Base-by-base conservation (phyloP, 2,888 invertebrate genomes). In the Eledona agricola region DNA sequence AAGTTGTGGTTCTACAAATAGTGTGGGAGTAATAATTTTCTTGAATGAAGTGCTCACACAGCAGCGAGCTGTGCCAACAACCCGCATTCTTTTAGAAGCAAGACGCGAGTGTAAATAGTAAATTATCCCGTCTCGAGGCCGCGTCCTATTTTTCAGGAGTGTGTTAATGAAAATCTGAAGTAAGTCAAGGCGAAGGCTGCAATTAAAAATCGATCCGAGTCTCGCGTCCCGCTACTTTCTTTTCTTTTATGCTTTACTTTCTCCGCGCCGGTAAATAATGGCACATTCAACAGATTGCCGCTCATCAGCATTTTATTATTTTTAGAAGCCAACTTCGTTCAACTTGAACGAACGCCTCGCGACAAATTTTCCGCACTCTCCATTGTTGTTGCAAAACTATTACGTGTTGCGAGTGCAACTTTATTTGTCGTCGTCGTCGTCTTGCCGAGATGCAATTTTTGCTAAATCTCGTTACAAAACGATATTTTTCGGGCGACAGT, bases 101-200 rank as follows among this genome's bases (percentile, higher is more conserved):
- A 34, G 31, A 34, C 59, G 64, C 55, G 63, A 62, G 59, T 63
- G 68, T 66, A 66, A 68, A 69, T 69, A 67, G 69, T 66, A 65
- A 70, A 67, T 70, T 66, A 67, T 65, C 64, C 60, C 60, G 62
- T 65, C 66, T 54, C 64, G 63, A 58, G 62, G 60, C 38, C 37
- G 62, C 65, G 66, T 63, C 67, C 67, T 59, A 67, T 69, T 67
- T 67, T 66, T 66, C 65, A 63, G 60, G 22, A 65, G 58, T 59
- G 62, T 62, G 74, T 74, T 76, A 76, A 76, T 76, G 76, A 76
- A 76, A 75, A 74, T 74, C 73, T 70, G 68, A 74, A 77, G 73
- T 76, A 72, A 76, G 77, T 76, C 77, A 77, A 77, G 77, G 77
- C 77, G 74, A 77, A 77, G 77, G 76, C 72, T 77, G 77, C 77